These are phyloP conservation scores for Beroe forskalii DNA, from an alignment of 37 sponge, comb jelly and placozoan species.

Conservation along the genomic window DNA sequence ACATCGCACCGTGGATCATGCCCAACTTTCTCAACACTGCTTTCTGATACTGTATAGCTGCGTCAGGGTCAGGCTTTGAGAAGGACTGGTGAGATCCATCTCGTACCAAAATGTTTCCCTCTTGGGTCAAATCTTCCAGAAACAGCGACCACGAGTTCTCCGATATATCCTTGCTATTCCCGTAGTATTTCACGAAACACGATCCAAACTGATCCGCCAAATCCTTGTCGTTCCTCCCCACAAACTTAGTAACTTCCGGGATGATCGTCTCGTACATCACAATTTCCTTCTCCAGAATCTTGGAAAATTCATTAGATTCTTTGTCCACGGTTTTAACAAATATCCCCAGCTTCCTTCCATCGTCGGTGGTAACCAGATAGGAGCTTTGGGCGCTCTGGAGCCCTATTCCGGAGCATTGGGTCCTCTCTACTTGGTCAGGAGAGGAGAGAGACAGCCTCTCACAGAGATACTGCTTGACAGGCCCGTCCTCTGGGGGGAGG, in stretches of 20 bases:
- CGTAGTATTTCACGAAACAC: neutral
- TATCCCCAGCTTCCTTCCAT: neutral
- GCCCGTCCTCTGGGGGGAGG: neutral
- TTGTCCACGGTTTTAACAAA: neutral
- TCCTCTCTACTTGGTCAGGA: neutral
- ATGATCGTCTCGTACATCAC: neutral
- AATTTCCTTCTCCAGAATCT: neutral
- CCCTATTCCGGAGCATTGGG: neutral
- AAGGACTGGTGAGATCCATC: no score
- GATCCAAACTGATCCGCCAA: neutral
- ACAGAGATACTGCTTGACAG: neutral
- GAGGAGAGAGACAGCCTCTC: neutral
- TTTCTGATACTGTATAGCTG: no score
- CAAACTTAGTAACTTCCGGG: neutral
- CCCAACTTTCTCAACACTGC: no score
- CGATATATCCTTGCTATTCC: neutral
- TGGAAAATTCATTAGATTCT: neutral
- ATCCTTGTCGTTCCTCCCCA: neutral
- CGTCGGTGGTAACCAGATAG: neutral
- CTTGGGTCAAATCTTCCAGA: neutral
- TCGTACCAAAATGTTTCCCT: no score
- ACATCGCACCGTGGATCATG: no score
- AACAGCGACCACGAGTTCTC: neutral
- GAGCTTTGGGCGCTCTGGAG: neutral
- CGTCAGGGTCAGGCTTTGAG: no score